Conservation (phyloP, 2,888 invertebrate genomes). For the Epinotia ramella region DNA sequence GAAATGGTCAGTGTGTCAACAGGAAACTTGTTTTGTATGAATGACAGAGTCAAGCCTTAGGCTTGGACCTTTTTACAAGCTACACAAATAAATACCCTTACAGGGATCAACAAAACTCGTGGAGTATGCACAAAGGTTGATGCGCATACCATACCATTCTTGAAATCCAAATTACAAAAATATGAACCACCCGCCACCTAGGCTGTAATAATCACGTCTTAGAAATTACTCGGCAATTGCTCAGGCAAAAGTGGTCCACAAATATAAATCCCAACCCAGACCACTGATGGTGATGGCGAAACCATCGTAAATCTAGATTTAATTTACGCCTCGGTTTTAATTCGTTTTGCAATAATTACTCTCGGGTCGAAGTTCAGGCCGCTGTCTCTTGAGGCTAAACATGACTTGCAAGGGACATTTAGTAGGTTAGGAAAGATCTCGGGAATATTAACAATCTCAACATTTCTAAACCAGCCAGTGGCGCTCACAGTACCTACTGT, state of each 20-base stretch:
- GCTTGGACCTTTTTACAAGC: background rate
- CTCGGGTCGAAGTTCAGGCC: constrained; percentile 17
- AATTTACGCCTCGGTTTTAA: constrained; percentile 38
- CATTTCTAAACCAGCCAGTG: constrained; percentile 16
- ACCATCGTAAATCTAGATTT: constrained; percentile 20
- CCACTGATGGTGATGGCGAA: constrained; percentile 26
- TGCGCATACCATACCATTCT: too few species aligned
- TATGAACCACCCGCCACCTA: too few species aligned
- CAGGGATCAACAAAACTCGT: too few species aligned
- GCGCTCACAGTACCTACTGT: background rate
- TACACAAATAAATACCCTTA: too few species aligned
- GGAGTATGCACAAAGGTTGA: too few species aligned
- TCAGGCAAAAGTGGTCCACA: background rate
- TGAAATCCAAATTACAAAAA: too few species aligned
- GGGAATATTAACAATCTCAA: constrained; percentile 18
- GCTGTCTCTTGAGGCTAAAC: constrained; percentile 23
- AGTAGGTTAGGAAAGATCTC: constrained; percentile 33
- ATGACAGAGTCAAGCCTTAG: background rate
- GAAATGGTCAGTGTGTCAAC: constrained; percentile 18
- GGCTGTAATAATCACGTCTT: too few species aligned
- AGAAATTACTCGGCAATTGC: too few species aligned
- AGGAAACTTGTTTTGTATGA: constrained; percentile 19
- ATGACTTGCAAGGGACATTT: constrained; percentile 15
- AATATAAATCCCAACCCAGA: background rate
- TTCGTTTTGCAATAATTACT: constrained; percentile 40